A percentile compares a stretch with the other conserved stretches of the same genome.
Conservation (phyloP, 1,140 invertebrate genomes). For the Drosophila guanche region DNA sequence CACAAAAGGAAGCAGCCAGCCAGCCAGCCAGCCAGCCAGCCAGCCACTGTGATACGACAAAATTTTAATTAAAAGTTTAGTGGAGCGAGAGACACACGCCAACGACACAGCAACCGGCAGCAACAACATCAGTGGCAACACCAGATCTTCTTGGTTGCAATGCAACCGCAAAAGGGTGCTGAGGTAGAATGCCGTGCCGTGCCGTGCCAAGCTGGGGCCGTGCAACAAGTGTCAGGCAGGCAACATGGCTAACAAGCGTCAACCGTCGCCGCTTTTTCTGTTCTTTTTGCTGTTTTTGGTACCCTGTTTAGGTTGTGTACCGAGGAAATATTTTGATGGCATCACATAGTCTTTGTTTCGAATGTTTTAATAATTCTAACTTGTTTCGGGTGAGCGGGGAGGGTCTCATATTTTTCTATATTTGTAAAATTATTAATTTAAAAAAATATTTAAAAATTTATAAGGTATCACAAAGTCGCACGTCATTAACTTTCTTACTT, state of each 20-base stretch:
- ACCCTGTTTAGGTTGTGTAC: too few relatives aligned
- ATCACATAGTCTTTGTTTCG: too few relatives aligned
- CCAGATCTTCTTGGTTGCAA: slow-evolving; percentile 30
- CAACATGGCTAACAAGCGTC: slow-evolving; percentile 72
- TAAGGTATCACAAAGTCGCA: too few relatives aligned
- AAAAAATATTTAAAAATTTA: too few relatives aligned
- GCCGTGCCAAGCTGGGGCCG: background rate
- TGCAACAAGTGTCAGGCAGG: slow-evolving; percentile 68
- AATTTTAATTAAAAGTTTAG: slow-evolving; percentile 77
- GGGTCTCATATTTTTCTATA: too few relatives aligned
- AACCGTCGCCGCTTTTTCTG: slow-evolving; percentile 5
- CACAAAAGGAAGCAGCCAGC: slow-evolving; percentile 59
- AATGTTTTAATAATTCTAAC: too few relatives aligned
- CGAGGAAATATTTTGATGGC: too few relatives aligned
- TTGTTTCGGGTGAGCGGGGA: too few relatives aligned
- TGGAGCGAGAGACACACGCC: slow-evolving; percentile 70
- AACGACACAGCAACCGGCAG: slow-evolving; percentile 39
- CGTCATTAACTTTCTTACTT: too few relatives aligned
- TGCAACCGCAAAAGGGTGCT: slow-evolving; percentile 66
- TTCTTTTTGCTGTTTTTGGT: slow-evolving; percentile 22
- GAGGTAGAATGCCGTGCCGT: slow-evolving; percentile 56
- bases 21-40: background rate
- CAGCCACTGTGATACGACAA: slow-evolving; percentile 62
- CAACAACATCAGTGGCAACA: slow-evolving; percentile 7
- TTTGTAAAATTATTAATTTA: too few relatives aligned